A percentile compares a stretch with the other conserved stretches of the same genome.
Conservation (phyloP, 2,797 vertebrate genomes). For the Fundulus diaphanus region DNA sequence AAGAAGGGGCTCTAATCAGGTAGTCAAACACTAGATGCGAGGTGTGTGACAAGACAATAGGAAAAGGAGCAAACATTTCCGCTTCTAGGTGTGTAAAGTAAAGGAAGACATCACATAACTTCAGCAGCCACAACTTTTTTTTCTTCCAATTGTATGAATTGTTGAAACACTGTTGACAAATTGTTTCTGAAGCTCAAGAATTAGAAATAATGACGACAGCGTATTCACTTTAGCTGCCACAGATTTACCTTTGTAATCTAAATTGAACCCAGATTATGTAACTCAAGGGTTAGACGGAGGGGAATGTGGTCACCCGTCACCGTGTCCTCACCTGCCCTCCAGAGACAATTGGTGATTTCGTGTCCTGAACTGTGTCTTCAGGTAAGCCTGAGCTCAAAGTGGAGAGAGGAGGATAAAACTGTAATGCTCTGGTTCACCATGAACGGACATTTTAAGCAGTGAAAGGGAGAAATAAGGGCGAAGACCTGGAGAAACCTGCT, state of each 20-base stretch:
- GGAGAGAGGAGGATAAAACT: slow-evolving; percentile 31
- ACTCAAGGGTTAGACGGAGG: slow-evolving; percentile 18
- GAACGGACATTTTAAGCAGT: slow-evolving; percentile 34
- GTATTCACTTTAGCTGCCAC: background rate
- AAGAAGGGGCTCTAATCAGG: background rate
- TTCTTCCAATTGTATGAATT: background rate
- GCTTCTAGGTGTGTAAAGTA: background rate
- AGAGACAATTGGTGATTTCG: slow-evolving; percentile 31
- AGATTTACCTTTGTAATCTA: slow-evolving; percentile 34
- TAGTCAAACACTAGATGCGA: background rate
- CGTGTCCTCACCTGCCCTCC: slow-evolving; percentile 44
- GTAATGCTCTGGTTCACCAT: slow-evolving; percentile 22
- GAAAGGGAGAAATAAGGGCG: slow-evolving; percentile 34
- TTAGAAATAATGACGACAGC: background rate
- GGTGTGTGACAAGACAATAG: background rate
- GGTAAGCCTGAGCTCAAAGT: slow-evolving; percentile 18
- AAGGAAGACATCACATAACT: background rate
- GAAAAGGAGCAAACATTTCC: background rate
- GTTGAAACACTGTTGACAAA: background rate
- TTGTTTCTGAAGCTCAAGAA: background rate
- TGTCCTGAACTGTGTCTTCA: slow-evolving; percentile 36
- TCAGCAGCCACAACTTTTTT: background rate
- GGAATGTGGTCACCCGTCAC: slow-evolving; percentile 25
- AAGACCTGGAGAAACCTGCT: slow-evolving; percentile 28
- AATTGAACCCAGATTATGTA: slow-evolving; percentile 43